phyloP scores from a whole-genome alignment of 1,140 invertebrate genomes.

The Anastrepha ludens region DNA sequence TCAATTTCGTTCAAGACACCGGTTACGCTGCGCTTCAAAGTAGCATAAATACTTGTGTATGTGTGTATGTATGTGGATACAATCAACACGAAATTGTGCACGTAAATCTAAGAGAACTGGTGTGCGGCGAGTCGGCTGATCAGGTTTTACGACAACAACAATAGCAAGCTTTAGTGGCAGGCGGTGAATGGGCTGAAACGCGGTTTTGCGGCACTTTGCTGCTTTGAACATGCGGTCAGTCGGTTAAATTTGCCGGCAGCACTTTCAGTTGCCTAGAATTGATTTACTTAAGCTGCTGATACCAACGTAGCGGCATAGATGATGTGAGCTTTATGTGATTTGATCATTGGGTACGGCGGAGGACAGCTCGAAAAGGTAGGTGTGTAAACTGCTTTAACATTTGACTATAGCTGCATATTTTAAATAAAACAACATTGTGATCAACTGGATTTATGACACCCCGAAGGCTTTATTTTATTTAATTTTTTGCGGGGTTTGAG shows the following conservation, averaged over 20 bases:
- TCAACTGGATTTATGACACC: too few species aligned
- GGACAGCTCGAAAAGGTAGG: too few species aligned
- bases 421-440: too few species aligned
- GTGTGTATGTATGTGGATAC: not conserved
- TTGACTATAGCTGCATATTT: too few species aligned
- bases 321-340: not conserved
- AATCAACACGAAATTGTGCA: not conserved
- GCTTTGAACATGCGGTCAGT: not conserved
- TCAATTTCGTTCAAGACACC: slow-evolving; percentile 54
- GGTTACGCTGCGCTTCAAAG: slow-evolving; percentile 29
- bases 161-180: not conserved
- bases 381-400: too few species aligned
- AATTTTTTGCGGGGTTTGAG: too few species aligned
- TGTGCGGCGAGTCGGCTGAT: not conserved
- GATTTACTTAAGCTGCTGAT: slow-evolving; percentile 36
- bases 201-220: not conserved
- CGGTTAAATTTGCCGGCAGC: slow-evolving; percentile 20
- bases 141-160: slow-evolving; percentile 34
- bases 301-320: not conserved
- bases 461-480: too few species aligned
- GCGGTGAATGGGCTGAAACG: not conserved
- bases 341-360: too few species aligned
- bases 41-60: not conserved
- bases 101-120: not conserved
- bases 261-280: slow-evolving; percentile 30